Base-by-base conservation (phyloP, 2,888 invertebrate species). In the Xestoiulus laeticollis region DNA sequence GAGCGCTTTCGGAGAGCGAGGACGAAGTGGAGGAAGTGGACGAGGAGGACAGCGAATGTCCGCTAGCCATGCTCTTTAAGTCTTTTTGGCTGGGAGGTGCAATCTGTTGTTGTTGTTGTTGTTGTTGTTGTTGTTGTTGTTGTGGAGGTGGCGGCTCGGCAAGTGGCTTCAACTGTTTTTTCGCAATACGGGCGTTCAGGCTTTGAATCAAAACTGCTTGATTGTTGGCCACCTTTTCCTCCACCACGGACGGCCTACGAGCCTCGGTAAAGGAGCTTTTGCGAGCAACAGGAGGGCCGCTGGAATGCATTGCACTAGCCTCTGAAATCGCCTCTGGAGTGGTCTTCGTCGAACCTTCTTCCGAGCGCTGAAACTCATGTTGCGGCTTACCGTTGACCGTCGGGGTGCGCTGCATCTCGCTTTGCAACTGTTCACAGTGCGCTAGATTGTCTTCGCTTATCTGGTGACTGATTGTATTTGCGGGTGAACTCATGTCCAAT, bases 81-180 rank as follows among this genome's bases (percentile, higher is more conserved):
- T 82, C 82, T 14, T 82, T 82, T 32, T 82, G 82, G 14, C 12
- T 32, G 32, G 16, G 6, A 5, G 38, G 32, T 8, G 19, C 33
- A 6, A 32, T 26, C n/a, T 84, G 84, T 30, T 30, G 84, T 12
- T 33, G 84, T 16, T 22, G 78, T 19, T 78, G 78, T 3, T 78
- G 78, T 12, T 0, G 44, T 19, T 78, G 78, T 0, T 10, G 78
- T n/a, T 87, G 87, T 30, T 82, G 87, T 33, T 83, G 87, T 26
- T 53, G 43, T 87, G 82, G 88, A 83, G 89, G 83, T 88, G 89
- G 87, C 85, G 88, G 88, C 8, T 38, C 33, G n/a, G 78, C 82
- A 10, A 38, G 10, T 43, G 82, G 30, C 78, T 22, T 22, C 19
- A 38, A 82, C 32, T 33, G 78, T 43, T 82, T 78, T 26, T 87